These are phyloP conservation scores for Petrolisthes manimaculis DNA, from an alignment of 2,888 invertebrate species.

Conservation along the genomic window DNA sequence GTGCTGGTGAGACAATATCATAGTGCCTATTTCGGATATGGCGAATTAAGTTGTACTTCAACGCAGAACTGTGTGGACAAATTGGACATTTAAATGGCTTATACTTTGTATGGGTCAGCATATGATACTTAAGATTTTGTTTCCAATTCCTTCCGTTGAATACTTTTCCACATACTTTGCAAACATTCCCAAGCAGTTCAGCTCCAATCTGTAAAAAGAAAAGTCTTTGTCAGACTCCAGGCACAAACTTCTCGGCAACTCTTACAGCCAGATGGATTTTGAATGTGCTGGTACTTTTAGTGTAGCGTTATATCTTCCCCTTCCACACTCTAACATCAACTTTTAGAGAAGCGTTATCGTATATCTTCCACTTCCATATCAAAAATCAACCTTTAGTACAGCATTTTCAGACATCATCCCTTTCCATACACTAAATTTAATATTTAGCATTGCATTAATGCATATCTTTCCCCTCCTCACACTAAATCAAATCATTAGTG, in stretches of 20 bases:
- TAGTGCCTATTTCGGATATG: conserved; percentile 58
- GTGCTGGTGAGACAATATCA: conserved; percentile 34
- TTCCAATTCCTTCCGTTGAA: conserved; percentile 65
- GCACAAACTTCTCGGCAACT: conserved; percentile 21
- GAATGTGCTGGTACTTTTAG: not conserved
- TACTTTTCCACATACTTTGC: conserved; percentile 61
- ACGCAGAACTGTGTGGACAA: conserved; percentile 58
- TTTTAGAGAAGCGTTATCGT: too few species aligned
- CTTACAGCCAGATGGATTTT: conserved; percentile 30
- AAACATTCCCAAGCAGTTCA: conserved; percentile 60
- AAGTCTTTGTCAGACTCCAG: conserved; percentile 52
- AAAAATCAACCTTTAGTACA: too few species aligned
- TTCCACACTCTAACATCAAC: not conserved
- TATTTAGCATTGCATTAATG: too few species aligned
- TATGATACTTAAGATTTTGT: conserved; percentile 64
- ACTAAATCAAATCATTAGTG: too few species aligned
- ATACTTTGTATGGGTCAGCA: conserved; percentile 62
- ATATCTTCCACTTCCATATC: too few species aligned
- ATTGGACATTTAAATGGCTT: conserved; percentile 61
- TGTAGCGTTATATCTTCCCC: not conserved
- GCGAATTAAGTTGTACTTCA: conserved; percentile 56
- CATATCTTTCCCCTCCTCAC: too few species aligned
- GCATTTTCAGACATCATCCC: too few species aligned
- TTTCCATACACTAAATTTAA: too few species aligned
- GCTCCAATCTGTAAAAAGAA: conserved; percentile 62